Evolutionary conservation across 2,797 vertebrate genomes (phyloP).

Genomic region (Ciconia nigra): DNA sequence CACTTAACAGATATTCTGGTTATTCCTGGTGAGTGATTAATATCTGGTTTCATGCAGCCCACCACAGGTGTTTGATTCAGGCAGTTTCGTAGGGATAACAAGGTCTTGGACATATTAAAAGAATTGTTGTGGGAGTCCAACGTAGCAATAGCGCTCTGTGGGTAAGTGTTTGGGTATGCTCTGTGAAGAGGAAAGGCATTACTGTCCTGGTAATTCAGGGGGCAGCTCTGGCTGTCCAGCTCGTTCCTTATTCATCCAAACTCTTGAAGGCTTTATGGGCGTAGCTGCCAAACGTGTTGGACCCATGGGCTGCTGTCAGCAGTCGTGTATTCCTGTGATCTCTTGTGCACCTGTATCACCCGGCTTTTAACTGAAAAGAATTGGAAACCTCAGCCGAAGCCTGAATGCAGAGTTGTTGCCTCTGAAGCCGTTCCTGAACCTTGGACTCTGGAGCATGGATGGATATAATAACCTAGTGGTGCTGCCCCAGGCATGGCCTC

Average conservation of each 20-base stretch:
- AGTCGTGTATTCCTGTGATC: background rate
- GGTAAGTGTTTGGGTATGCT: background rate
- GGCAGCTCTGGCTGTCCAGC: background rate
- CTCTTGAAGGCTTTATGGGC: background rate
- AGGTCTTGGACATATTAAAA: background rate
- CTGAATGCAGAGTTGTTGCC: background rate
- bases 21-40: slow-evolving; percentile 26
- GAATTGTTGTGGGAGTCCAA: background rate
- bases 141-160: rapidly evolving
- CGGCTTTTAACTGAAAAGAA: background rate
- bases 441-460: background rate
- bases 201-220: background rate
- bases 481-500: background rate
- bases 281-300: background rate
- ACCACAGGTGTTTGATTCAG: background rate
- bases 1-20: slow-evolving; percentile 28
- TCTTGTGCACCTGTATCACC: background rate
- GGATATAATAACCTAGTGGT: background rate
- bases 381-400: background rate
- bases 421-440: background rate
- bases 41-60: background rate
- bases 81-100: slow-evolving; percentile 4
- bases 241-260: background rate
- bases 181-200: rapidly evolving
- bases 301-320: background rate